These are phyloP conservation scores for Caenorhabditis sp. DNA, from an alignment of 2,888 invertebrate genomes.

Conservation along the genomic window DNA sequence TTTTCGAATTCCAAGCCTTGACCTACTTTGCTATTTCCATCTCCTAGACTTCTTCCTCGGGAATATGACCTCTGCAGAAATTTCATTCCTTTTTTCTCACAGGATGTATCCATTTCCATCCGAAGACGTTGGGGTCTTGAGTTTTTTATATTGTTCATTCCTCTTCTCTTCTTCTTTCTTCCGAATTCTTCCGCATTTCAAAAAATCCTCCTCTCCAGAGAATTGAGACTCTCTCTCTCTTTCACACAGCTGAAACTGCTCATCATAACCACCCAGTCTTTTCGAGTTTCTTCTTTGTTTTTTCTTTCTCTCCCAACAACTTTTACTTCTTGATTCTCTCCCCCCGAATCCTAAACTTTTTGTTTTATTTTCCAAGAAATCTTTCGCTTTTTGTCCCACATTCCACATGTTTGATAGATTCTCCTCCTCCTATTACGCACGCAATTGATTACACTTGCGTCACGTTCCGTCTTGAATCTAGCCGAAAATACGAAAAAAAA, in stretches of 20 bases:
- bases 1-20: too few species aligned
- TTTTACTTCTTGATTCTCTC: not conserved
- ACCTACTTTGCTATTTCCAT: too few species aligned
- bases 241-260: slow-evolving; percentile 34
- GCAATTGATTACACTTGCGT: slow-evolving; percentile 38
- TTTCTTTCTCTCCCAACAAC: too few species aligned
- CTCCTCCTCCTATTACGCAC: slow-evolving; percentile 8
- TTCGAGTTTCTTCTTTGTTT: not conserved
- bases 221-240: not conserved
- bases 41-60: not conserved
- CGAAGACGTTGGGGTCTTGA: slow-evolving; percentile 4
- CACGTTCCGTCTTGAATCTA: slow-evolving; percentile 6
- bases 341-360: not conserved
- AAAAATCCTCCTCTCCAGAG: slow-evolving; percentile 5
- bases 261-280: slow-evolving; percentile 23
- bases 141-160: slow-evolving; percentile 24
- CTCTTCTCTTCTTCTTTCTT: slow-evolving; percentile 1
- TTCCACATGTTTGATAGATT: not conserved
- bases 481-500: not conserved
- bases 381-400: not conserved
- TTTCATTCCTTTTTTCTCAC: slow-evolving; percentile 13
- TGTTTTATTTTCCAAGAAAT: not conserved
- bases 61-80: not conserved
- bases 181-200: not conserved
- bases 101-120: slow-evolving; percentile 50